Evolutionary conservation across 2,797 vertebrate species (phyloP).

Genomic region (Zalophus californianus): DNA sequence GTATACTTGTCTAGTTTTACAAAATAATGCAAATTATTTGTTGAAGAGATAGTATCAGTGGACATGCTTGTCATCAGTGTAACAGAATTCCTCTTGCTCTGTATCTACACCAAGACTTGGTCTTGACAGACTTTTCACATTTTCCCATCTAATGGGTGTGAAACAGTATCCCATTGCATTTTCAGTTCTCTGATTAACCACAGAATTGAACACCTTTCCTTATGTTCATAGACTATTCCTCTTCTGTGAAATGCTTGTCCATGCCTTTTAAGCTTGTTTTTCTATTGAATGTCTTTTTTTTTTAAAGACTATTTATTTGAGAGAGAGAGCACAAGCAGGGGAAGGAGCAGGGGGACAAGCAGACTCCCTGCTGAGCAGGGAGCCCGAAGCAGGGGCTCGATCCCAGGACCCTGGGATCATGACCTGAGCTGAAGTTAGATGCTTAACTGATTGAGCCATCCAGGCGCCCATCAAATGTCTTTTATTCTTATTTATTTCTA

Average conservation of each 20-base stretch:
- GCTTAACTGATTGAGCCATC: not conserved
- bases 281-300: not conserved
- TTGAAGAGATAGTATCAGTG: not conserved
- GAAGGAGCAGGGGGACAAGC: not conserved
- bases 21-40: not conserved
- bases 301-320: not conserved
- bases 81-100: not conserved
- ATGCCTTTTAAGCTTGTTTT: not conserved
- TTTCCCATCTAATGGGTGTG: not conserved
- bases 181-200: constrained; percentile 19
- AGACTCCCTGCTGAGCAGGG: not conserved
- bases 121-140: not conserved
- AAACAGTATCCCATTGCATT: not conserved
- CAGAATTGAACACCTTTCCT: not conserved
- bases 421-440: not conserved
- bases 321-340: not conserved
- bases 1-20: not conserved
- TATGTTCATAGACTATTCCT: not conserved
- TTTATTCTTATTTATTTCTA: not conserved
- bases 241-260: not conserved
- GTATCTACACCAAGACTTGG: not conserved
- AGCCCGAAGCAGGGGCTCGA: not conserved
- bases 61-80: not conserved
- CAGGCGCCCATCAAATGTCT: not conserved
- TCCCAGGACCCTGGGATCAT: not conserved